Evolutionary conservation across 1,140 invertebrate species (phyloP), one percentile per base, ranked within the genome.

Genomic region (Sinella curviseta): DNA sequence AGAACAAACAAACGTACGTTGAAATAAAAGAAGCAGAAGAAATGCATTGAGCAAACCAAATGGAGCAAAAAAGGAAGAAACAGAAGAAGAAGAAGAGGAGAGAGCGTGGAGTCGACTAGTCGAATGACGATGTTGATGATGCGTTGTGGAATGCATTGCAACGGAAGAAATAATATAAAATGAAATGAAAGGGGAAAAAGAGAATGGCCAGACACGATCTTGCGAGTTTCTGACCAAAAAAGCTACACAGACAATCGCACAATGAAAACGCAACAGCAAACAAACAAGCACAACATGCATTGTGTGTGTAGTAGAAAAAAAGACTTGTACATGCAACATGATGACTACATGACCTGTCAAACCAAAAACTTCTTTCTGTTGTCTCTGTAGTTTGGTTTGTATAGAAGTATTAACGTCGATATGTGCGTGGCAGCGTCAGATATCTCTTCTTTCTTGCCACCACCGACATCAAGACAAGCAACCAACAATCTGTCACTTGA

Each of bases 281-380:
- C 3, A 26, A 60, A n/a, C n/a, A n/a, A n/a, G n/a, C n/a, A n/a
- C n/a, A n/a, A n/a, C n/a, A n/a, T n/a, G n/a, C n/a, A n/a, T n/a
- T n/a, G n/a, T n/a, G n/a, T 48, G 8, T 48, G 39, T 48, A 48
- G 20, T 48, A 8, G 20, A 12, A 48, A 12, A 12, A 48, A 48
- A 48, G 39, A 48, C 39, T 8, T 48, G 39, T 48, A 17, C 39
- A 48, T 48, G 24, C 39, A 48, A 8, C 8, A 48, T 48, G 39
- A 48, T 48, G 39, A 48, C 39, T 60, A n/a, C 57, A 60, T 60
- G 57, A 60, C 57, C 57, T 60, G 57, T 60, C 57, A 60, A 26
- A 60, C 8, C 14, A 48, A 48, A 48, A 48, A 48, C 39, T 48
- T 48, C 39, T 48, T 48, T 20, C 39, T 48, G 8, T 48, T 48